phyloP scores from a whole-genome alignment of 2,797 vertebrate species.

The Orientallactaga sibirica region DNA sequence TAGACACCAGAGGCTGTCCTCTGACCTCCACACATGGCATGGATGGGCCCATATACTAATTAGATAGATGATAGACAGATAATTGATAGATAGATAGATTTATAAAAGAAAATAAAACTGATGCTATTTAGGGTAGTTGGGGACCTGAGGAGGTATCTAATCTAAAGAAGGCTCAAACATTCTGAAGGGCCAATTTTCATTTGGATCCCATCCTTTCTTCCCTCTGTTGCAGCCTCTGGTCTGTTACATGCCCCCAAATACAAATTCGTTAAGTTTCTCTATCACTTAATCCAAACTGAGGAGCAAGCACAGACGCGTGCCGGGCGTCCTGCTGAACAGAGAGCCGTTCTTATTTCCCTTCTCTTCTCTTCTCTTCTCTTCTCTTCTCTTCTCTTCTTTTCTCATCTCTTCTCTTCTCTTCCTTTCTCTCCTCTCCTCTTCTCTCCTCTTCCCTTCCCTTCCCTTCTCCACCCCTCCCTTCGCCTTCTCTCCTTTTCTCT shows the following conservation, averaged over 20 bases:
- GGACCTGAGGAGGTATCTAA: too few relatives aligned
- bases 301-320: background rate
- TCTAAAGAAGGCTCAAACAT: too few relatives aligned
- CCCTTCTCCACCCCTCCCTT: too few relatives aligned
- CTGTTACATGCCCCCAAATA: background rate
- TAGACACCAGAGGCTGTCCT: too few relatives aligned
- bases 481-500: background rate
- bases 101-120: too few relatives aligned
- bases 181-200: background rate
- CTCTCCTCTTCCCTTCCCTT: background rate
- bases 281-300: background rate
- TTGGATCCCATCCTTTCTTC: background rate
- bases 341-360: accelerated
- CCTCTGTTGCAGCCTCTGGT: background rate
- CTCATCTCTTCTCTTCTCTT: background rate
- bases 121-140: too few relatives aligned
- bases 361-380: too few relatives aligned
- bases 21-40: too few relatives aligned
- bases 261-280: background rate
- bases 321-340: background rate
- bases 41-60: too few relatives aligned
- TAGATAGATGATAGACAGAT: too few relatives aligned
- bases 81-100: too few relatives aligned
- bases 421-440: background rate
- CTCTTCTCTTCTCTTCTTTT: background rate